Evolutionary conservation across 2,888 invertebrate species (phyloP).

Genomic region (Andrena marginata): DNA sequence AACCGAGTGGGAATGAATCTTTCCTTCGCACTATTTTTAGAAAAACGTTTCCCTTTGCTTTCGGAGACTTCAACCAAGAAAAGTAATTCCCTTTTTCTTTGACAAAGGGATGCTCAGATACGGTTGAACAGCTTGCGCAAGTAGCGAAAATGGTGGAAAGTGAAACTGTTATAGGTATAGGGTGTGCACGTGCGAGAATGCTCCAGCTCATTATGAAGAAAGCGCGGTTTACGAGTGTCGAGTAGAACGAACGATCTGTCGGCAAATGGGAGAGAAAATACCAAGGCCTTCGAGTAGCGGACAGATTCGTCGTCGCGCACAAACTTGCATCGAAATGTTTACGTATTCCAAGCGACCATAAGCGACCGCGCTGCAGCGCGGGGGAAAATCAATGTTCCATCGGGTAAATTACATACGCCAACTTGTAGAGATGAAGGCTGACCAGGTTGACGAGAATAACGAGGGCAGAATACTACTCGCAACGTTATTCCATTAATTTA

Average conservation of each 20-base stretch:
- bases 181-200: slow-evolving; percentile 19
- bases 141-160: slow-evolving; percentile 58
- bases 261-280: slow-evolving; percentile 61
- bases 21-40: too few relatives aligned
- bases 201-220: slow-evolving; percentile 64
- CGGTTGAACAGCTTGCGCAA: not conserved
- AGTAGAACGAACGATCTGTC: slow-evolving; percentile 38
- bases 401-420: not conserved
- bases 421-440: not conserved
- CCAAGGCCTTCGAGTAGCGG: slow-evolving; percentile 24
- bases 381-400: not conserved
- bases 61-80: not conserved
- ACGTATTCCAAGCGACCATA: too few relatives aligned
- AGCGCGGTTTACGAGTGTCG: slow-evolving; percentile 43
- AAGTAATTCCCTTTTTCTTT: not conserved
- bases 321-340: not conserved
- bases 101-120: not conserved
- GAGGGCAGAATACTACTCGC: too few relatives aligned
- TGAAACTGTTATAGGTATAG: slow-evolving; percentile 56
- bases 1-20: too few relatives aligned
- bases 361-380: not conserved
- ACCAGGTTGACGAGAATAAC: not conserved
- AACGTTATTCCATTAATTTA: too few relatives aligned
- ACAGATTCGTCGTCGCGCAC: slow-evolving; percentile 32
- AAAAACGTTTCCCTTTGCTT: slow-evolving; percentile 4